A percentile compares a stretch with the other conserved stretches of the same genome.
Evolutionary conservation across 2,888 invertebrate species (phyloP).

Genomic region (Pachliopta kotzebuea): DNA sequence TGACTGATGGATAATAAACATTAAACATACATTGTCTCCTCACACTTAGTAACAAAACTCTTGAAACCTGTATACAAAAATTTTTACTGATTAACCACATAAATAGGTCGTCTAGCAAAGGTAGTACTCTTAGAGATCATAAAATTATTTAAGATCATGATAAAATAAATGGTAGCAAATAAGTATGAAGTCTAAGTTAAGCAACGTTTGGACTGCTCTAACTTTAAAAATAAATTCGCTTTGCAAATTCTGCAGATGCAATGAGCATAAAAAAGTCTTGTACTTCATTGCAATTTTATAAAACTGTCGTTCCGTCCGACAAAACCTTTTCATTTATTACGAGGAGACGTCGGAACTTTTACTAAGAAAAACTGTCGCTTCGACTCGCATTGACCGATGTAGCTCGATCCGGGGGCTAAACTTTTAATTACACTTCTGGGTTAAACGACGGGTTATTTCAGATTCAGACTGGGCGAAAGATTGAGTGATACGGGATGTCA

Average conservation of each 20-base stretch:
- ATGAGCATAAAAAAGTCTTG: conserved; percentile 19
- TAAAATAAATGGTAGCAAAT: not conserved
- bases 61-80: too few species aligned
- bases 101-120: too few species aligned
- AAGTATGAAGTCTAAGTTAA: not conserved
- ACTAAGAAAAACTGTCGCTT: conserved; percentile 27
- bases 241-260: conserved; percentile 25
- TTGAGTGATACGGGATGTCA: conserved; percentile 20
- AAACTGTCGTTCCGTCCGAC: conserved; percentile 25
- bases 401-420: conserved; percentile 22
- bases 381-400: conserved; percentile 22
- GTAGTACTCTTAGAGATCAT: not conserved
- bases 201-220: conserved; percentile 5
- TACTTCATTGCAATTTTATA: conserved; percentile 26
- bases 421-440: conserved; percentile 30
- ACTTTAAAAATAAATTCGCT: conserved; percentile 19
- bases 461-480: conserved; percentile 19
- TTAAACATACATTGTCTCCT: too few species aligned
- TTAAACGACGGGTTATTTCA: conserved; percentile 25
- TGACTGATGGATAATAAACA: too few species aligned
- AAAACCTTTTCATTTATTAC: conserved; percentile 29
- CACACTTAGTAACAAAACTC: too few species aligned
- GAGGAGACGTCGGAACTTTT: conserved; percentile 25
- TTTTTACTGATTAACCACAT: too few species aligned
- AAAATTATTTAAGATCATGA: not conserved